Evolutionary conservation across 2,797 vertebrate species (phyloP).

Genomic region (Tiaroga cobitis): DNA sequence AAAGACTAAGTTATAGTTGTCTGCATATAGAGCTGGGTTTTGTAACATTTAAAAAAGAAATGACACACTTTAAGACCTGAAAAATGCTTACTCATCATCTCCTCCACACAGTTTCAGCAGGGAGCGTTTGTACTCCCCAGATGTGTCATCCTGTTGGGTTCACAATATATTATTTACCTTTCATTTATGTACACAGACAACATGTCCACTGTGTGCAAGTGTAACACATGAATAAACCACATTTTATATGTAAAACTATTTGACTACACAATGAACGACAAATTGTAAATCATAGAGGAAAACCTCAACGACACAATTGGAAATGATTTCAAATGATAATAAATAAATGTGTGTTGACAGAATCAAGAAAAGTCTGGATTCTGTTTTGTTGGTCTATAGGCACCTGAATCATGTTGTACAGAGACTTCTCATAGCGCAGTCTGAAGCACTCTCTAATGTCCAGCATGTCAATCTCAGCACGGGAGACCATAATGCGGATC

Average conservation of each 20-base stretch:
- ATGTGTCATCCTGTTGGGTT: slow-evolving; percentile 88
- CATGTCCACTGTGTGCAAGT: background rate
- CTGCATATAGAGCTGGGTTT: background rate
- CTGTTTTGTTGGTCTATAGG: background rate
- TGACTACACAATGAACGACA: background rate
- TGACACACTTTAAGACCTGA: background rate
- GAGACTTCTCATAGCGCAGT: slow-evolving; percentile 92
- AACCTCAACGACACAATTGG: background rate
- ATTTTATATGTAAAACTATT: background rate
- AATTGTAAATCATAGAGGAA: background rate
- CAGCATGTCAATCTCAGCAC: slow-evolving; percentile 94
- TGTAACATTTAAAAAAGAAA: background rate
- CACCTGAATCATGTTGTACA: slow-evolving; percentile 93
- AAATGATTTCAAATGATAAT: background rate
- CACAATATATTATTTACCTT: background rate
- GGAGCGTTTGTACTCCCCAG: slow-evolving; percentile 94
- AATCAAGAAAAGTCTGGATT: background rate
- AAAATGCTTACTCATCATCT: slow-evolving; percentile 91
- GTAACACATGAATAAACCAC: background rate
- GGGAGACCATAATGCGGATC: slow-evolving; percentile 96
- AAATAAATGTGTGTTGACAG: background rate
- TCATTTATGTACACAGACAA: background rate
- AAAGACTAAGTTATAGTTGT: background rate
- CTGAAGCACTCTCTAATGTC: slow-evolving; percentile 98
- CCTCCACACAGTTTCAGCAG: slow-evolving; percentile 93